Percentiles rank a stretch among this genome's conserved stretches.
Conservation (phyloP, 2,113 vertebrate genomes). For the Chaetops frenatus region DNA sequence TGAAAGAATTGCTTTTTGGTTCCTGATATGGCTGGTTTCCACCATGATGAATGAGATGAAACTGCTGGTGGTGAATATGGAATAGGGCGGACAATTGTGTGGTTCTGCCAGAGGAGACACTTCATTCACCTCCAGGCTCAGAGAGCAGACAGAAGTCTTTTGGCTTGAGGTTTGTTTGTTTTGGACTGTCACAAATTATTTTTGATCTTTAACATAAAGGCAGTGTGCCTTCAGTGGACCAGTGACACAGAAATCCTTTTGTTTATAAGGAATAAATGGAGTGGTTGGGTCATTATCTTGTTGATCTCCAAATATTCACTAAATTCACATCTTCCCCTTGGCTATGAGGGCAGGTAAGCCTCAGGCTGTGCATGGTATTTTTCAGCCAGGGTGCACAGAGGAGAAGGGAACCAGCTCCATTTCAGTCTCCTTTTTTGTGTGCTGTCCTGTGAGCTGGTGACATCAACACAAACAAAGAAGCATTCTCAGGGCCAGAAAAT, state of each 20-base stretch:
- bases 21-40: not conserved
- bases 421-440: not conserved
- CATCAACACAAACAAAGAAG: not conserved
- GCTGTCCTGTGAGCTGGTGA: not conserved
- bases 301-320: not conserved
- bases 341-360: not conserved
- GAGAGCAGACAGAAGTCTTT: not conserved
- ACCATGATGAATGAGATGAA: not conserved
- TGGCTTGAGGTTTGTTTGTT: not conserved
- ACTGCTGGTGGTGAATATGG: rapidly evolving
- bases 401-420: not conserved
- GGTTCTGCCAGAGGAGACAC: rapidly evolving
- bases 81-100: not conserved
- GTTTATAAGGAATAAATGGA: not conserved
- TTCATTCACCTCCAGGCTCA: not conserved
- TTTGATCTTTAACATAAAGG: not conserved
- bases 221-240: not conserved
- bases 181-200: not conserved
- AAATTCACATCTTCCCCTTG: not conserved
- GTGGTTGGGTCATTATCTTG: not conserved
- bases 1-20: not conserved
- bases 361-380: not conserved
- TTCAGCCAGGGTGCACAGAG: not conserved
- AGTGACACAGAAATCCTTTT: not conserved
- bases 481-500: not conserved